phyloP scores from a whole-genome alignment of 2,797 vertebrate species.

The Masticophis lateralis region DNA sequence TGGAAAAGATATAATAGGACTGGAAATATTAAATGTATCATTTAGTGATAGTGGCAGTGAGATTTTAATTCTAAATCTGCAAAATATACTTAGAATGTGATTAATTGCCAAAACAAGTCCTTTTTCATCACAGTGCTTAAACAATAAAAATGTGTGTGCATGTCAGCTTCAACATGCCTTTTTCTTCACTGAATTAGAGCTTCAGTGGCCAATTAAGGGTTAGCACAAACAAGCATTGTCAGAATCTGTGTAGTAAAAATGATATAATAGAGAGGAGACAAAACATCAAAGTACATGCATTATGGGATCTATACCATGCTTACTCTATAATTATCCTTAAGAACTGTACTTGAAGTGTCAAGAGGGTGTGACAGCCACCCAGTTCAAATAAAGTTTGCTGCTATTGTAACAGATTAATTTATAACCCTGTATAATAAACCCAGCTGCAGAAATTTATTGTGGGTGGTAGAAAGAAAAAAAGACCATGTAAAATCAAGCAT shows the following conservation, averaged over 20 bases:
- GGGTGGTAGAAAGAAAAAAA: not conserved
- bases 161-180: not conserved
- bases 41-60: not conserved
- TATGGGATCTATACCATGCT: constrained; percentile 2
- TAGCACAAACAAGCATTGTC: constrained; percentile 10
- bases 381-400: not conserved
- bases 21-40: not conserved
- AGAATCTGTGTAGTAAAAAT: constrained; percentile 1
- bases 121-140: not conserved
- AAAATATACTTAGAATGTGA: not conserved
- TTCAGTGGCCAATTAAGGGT: not conserved
- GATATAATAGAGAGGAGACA: constrained; percentile 23
- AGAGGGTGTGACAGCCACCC: constrained; percentile 9
- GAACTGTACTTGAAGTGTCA: constrained; percentile 19
- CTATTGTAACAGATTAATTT: constrained; percentile 16
- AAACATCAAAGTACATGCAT: constrained; percentile 16
- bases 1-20: not conserved
- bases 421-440: not conserved
- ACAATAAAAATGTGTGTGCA: not conserved
- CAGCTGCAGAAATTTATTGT: not conserved
- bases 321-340: constrained; percentile 34
- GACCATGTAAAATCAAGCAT: not conserved
- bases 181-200: constrained; percentile 34
- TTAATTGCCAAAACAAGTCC: not conserved
- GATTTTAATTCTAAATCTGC: not conserved